phyloP scores from a whole-genome alignment of 2,888 invertebrate species.

The Sarcophaga subvicina region DNA sequence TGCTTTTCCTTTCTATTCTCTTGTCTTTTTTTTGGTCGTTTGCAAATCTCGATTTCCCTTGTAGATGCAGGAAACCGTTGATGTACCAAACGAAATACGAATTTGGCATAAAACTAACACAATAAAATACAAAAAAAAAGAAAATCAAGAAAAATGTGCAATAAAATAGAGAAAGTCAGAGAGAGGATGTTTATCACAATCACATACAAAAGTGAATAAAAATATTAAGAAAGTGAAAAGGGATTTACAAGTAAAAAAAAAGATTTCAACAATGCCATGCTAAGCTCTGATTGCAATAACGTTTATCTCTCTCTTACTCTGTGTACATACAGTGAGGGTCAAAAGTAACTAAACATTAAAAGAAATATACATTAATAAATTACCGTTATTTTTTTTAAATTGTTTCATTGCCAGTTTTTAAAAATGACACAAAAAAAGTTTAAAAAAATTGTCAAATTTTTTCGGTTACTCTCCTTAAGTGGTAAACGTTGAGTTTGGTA shows the following conservation, averaged over 20 bases:
- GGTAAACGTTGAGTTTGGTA: too few species aligned
- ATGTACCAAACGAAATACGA: not conserved
- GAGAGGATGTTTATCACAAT: too few species aligned
- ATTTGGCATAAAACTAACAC: slow-evolving; percentile 18
- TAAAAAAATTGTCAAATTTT: too few species aligned
- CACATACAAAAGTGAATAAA: too few species aligned
- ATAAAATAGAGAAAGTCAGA: too few species aligned
- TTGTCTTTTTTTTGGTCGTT: not conserved
- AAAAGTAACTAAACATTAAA: too few species aligned
- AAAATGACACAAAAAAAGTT: too few species aligned
- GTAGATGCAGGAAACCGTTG: not conserved
- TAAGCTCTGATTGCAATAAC: not conserved
- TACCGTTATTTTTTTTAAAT: too few species aligned
- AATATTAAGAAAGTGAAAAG: not conserved
- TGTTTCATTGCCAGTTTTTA: too few species aligned
- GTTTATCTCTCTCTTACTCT: not conserved
- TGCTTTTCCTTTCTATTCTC: not conserved
- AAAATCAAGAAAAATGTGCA: not conserved
- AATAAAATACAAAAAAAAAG: not conserved
- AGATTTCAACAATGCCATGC: slow-evolving; percentile 2
- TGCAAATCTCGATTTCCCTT: slow-evolving; percentile 13
- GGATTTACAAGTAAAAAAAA: slow-evolving; percentile 19
- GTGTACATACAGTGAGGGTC: too few species aligned
- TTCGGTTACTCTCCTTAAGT: too few species aligned
- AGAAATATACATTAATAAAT: too few species aligned